phyloP scores from a whole-genome alignment of 1,140 invertebrate species.

The Papilio polytes region DNA sequence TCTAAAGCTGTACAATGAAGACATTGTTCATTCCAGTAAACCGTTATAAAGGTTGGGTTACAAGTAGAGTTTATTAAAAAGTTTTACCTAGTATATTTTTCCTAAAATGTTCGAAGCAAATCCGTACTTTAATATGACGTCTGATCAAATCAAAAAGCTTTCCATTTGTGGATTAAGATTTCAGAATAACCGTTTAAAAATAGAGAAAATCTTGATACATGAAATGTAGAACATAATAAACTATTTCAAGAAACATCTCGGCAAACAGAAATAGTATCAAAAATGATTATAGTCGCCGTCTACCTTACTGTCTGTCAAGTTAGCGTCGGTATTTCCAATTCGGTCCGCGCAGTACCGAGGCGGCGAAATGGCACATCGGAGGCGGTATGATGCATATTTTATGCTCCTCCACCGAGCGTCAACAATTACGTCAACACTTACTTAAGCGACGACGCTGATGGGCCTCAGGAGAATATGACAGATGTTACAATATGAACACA shows the following conservation, averaged over 20 bases:
- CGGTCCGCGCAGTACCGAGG: constrained; percentile 16
- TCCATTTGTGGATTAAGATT: neutral
- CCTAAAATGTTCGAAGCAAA: neutral
- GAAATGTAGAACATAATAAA: neutral
- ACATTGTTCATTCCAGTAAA: neutral
- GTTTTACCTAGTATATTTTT: neutral
- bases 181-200: neutral
- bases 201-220: neutral
- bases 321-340: constrained; percentile 48
- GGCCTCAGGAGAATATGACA: constrained; percentile 18
- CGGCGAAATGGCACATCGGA: constrained; percentile 23
- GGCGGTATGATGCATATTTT: constrained; percentile 72
- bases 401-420: constrained; percentile 55
- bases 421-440: constrained; percentile 68
- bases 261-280: constrained; percentile 1
- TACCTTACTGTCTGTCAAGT: constrained; percentile 47
- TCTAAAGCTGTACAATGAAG: neutral
- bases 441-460: constrained; percentile 54
- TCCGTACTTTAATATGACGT: neutral
- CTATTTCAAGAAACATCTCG: constrained; percentile 19
- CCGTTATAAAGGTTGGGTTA: neutral
- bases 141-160: neutral
- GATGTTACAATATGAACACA: neutral
- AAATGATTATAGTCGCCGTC: neutral
- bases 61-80: neutral